Base-by-base conservation (phyloP, 2,888 invertebrate species). In the Auanema sp. region DNA sequence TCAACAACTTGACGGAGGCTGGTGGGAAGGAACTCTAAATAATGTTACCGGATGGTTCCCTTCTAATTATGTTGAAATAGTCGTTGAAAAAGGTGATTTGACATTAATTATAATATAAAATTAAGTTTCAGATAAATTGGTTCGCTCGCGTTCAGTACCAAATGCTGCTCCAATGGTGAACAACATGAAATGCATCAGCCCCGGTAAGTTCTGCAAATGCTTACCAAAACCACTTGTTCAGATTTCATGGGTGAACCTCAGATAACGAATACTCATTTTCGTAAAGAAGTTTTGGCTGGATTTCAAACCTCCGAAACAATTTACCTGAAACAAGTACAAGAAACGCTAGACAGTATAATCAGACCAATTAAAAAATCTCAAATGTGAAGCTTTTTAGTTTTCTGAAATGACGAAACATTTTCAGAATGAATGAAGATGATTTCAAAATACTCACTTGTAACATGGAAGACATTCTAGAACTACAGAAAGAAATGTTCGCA, bases 11-110 rank as follows among this genome's bases (percentile, higher is more conserved):
- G 95, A 96, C 83, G 97, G 95, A 60, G 96, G 96, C 50, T 97
- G 97, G 97, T 98, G 97, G 97, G 98, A 98, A 87, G 97, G 97
- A 14, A 97, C 96, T 10, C 87, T 96, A 55, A 68, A 76, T 50
- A 79, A 73, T 0, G 43, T 69, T 6, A 78, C 80, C 18, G 83
- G 81, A 55, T 83, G 83, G 83, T 83, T 83, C 68, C 83, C 83
- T 0, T 66, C 74, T n/a, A 62, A 60, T n/a, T 76, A 73, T 53
- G 77, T 73, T 1, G 60, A 65, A 23, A 25, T 76, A 18, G 49
- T 76, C 25, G 65, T 70, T 10, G 72, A 75, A 10, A 72, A 69
- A 70, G 74, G 76, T 72, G 14, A 12, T 43, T 42, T 25, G 11
- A 16, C 18, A 23, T 12, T 16, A 25, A 14, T 14, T 11, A 14